Evolutionary conservation across 2,113 vertebrate genomes (phyloP).

Genomic region (Pituophis catenifer): DNA sequence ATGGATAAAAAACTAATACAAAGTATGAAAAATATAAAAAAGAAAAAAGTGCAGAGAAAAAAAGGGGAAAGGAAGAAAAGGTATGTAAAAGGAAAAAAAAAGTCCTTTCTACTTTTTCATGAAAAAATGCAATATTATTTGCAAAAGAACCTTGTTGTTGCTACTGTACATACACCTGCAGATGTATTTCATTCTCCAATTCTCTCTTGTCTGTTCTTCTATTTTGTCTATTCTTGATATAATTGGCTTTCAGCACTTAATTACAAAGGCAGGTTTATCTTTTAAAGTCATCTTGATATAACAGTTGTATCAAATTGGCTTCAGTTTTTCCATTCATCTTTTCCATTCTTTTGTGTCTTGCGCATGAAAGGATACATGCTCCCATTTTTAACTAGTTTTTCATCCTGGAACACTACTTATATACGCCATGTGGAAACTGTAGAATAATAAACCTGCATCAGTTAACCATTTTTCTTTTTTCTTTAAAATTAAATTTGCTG

Average conservation of each 20-base stretch:
- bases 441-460: neutral
- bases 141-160: neutral
- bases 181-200: neutral
- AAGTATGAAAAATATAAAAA: too few species aligned
- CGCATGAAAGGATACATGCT: neutral
- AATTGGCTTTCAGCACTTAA: neutral
- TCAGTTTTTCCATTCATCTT: neutral
- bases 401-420: neutral
- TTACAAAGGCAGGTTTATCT: neutral
- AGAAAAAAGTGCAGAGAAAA: too few species aligned
- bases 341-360: neutral
- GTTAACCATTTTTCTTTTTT: slow-evolving; percentile 16
- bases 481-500: slow-evolving; percentile 9
- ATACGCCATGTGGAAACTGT: neutral
- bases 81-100: too few species aligned
- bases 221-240: neutral
- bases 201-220: neutral
- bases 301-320: neutral
- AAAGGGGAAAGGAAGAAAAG: too few species aligned
- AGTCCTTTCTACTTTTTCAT: neutral
- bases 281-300: neutral
- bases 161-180: neutral
- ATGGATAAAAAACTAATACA: too few species aligned
- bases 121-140: neutral
- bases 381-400: neutral